Evolutionary conservation across 2,888 invertebrate species (phyloP).

Genomic region (Imbricaverruca yamaguchii): DNA sequence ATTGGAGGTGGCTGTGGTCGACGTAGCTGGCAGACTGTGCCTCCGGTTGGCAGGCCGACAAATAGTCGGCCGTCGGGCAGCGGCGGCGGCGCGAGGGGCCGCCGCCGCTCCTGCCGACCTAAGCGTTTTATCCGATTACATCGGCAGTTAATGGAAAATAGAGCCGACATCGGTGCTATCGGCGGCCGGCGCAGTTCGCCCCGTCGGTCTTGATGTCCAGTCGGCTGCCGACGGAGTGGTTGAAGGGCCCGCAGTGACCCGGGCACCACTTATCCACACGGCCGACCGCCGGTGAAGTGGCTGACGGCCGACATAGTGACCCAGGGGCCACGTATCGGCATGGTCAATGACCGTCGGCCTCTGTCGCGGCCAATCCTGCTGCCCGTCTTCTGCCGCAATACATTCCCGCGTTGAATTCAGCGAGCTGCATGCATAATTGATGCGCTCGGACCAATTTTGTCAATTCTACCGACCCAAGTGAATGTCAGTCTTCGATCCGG

Average conservation of each 20-base stretch:
- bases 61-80: background rate
- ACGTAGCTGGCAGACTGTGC: background rate
- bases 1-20: background rate
- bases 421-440: no score
- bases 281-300: no score
- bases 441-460: no score
- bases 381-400: no score
- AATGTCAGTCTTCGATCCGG: no score
- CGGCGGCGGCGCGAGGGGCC: background rate
- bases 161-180: background rate
- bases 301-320: no score
- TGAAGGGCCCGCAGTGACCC: background rate
- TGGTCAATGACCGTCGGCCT: no score
- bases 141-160: constrained; percentile 11
- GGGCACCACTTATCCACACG: no score
- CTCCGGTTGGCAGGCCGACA: background rate
- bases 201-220: background rate
- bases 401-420: no score
- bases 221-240: background rate
- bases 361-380: no score
- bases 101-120: background rate
- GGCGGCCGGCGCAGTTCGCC: background rate
- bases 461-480: no score
- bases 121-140: constrained; percentile 1
- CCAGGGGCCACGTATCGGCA: background rate